A percentile compares a stretch with the other conserved stretches of the same genome.
phyloP scores from a whole-genome alignment of 37 sponge, comb jelly and placozoan species.

The Geodia barretti region DNA sequence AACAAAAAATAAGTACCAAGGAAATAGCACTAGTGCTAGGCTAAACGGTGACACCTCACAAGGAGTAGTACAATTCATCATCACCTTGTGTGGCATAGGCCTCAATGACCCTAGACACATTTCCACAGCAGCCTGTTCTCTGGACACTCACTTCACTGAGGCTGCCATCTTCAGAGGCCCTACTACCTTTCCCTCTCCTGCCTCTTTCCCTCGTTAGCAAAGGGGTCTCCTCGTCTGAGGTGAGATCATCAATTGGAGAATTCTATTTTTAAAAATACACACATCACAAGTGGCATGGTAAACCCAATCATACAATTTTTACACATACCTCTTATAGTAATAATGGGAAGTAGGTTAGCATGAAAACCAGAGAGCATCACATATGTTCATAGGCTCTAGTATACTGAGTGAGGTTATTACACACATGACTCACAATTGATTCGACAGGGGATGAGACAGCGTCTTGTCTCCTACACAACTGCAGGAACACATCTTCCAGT shows the following conservation, averaged over 20 bases:
- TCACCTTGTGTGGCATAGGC: background rate
- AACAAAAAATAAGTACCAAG: too few relatives aligned
- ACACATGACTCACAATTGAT: slow-evolving; percentile 2
- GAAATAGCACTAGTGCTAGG: too few relatives aligned
- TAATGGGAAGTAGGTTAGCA: too few relatives aligned
- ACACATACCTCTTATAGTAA: too few relatives aligned
- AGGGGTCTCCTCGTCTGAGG: slow-evolving; percentile 12
- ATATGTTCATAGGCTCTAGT: too few relatives aligned
- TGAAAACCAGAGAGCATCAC: too few relatives aligned
- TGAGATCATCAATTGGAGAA: too few relatives aligned
- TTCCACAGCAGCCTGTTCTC: background rate
- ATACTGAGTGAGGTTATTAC: background rate
- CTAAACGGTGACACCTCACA: too few relatives aligned
- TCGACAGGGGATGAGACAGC: background rate
- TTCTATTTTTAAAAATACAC: background rate
- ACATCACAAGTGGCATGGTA: too few relatives aligned
- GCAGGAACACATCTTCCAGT: slow-evolving; percentile 85
- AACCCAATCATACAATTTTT: too few relatives aligned
- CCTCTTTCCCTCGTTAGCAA: background rate
- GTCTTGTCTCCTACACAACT: slow-evolving; percentile 59
- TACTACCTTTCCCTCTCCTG: background rate
- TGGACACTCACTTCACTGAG: background rate
- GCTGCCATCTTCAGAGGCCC: background rate
- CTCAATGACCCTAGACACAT: background rate
- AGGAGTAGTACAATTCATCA: too few relatives aligned